Percentiles rank a stretch among this genome's conserved stretches.
These are phyloP conservation scores for Ranitomeya imitator DNA, from an alignment of 2,113 vertebrate genomes.

Conservation along the genomic window DNA sequence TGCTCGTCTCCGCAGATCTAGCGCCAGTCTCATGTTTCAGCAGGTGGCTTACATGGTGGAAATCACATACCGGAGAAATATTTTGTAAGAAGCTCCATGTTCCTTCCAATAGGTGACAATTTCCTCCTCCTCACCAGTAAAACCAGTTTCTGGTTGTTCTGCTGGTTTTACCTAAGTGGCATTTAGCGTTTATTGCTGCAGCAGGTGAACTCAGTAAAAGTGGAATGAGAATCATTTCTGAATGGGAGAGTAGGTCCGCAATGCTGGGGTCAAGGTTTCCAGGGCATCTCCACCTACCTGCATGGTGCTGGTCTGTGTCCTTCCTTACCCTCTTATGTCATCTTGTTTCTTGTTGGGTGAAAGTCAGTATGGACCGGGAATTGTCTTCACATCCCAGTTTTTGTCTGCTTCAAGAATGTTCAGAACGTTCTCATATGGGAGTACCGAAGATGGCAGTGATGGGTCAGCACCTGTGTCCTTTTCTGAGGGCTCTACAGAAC, in stretches of 20 bases:
- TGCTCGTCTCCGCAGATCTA: neutral
- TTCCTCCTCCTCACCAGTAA: neutral
- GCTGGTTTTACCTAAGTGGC: neutral
- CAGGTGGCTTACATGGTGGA: neutral
- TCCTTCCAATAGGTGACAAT: neutral
- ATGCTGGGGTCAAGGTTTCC: neutral
- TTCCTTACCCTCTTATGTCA: neutral
- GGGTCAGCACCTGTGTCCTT: no score
- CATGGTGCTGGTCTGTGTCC: neutral
- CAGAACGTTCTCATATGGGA: no score
- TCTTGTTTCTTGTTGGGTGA: neutral
- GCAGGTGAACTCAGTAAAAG: no score
- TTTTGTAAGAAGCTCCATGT: neutral
- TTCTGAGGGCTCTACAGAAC: no score
- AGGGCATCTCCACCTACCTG: neutral
- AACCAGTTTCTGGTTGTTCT: neutral
- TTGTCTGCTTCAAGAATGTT: no score
- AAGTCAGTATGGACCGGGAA: neutral
- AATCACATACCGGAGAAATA: neutral
- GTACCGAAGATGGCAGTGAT: no score
- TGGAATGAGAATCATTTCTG: neutral
- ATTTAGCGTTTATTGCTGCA: no score
- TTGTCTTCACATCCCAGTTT: neutral
- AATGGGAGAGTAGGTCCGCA: neutral
- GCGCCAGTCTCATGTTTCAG: neutral